Evolutionary conservation across 2,888 invertebrate genomes (phyloP).

Genomic region (Ypsolopha sequella): DNA sequence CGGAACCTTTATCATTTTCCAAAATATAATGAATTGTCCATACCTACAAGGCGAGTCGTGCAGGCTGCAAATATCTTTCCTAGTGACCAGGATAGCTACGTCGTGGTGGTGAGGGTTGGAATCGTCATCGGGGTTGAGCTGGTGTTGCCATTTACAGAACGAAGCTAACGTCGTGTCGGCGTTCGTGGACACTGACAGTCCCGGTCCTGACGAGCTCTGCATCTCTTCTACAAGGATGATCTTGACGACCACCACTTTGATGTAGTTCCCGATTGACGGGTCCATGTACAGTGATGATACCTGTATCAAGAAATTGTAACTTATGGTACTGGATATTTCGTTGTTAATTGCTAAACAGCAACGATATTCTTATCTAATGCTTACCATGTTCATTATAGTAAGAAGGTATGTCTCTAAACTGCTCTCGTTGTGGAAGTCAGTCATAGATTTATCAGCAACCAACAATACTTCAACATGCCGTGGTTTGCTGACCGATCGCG

Average conservation of each 20-base stretch:
- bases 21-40: constrained; percentile 13
- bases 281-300: constrained; percentile 86
- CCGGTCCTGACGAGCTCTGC: constrained; percentile 61
- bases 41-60: constrained; percentile 68
- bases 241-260: constrained; percentile 90
- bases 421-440: constrained; percentile 86
- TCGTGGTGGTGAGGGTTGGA: constrained; percentile 90
- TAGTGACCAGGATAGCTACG: constrained; percentile 88
- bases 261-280: constrained; percentile 90
- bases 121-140: constrained; percentile 80
- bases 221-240: constrained; percentile 82
- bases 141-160: constrained; percentile 89
- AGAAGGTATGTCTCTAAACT: constrained; percentile 88
- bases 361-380: constrained; percentile 9
- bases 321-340: constrained; percentile 4
- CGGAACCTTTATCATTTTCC: too few relatives aligned
- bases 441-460: constrained; percentile 90
- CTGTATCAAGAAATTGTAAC: constrained; percentile 28
- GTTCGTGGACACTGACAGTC: constrained; percentile 81
- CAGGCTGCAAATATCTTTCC: constrained; percentile 79
- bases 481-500: constrained; percentile 79
- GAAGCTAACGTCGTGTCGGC: constrained; percentile 86
- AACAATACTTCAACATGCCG: constrained; percentile 88
- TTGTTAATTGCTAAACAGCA: background rate
- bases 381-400: constrained; percentile 93